These are phyloP conservation scores for Scophthalmus maximus DNA, from an alignment of 2,113 vertebrate genomes.

Conservation along the genomic window DNA sequence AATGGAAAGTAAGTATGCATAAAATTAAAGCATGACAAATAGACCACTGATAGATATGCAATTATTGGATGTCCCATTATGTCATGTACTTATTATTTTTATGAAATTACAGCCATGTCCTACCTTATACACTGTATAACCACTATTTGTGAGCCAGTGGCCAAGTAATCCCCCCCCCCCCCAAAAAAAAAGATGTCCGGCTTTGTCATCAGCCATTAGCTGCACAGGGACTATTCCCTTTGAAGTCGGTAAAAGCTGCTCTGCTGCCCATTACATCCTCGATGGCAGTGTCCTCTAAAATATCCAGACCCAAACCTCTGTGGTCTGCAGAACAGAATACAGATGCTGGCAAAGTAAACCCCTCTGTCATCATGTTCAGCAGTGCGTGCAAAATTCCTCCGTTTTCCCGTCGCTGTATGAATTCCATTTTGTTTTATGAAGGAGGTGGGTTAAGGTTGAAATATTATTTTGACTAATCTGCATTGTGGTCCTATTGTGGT, in stretches of 20 bases:
- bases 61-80: neutral
- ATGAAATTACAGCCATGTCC: conserved; percentile 2
- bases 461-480: neutral
- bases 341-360: conserved; percentile 40
- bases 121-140: neutral
- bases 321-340: conserved; percentile 40
- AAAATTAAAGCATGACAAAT: neutral
- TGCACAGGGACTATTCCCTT: conserved; percentile 33
- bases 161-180: too few relatives aligned
- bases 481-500: neutral
- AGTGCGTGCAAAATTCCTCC: conserved; percentile 17
- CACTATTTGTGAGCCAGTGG: conserved; percentile 34
- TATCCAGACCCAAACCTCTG: conserved; percentile 45
- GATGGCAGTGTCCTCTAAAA: conserved; percentile 47
- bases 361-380: conserved; percentile 36
- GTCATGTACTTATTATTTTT: neutral
- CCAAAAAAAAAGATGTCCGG: conserved; percentile 21
- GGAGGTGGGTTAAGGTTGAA: neutral
- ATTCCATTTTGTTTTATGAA: conserved; percentile 6
- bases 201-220: conserved; percentile 34
- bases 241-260: conserved; percentile 47
- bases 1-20: neutral
- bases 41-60: neutral
- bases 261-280: conserved; percentile 23
- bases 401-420: conserved; percentile 1